phyloP scores from a whole-genome alignment of 2,113 vertebrate species.

The Acrocephalus kingi region DNA sequence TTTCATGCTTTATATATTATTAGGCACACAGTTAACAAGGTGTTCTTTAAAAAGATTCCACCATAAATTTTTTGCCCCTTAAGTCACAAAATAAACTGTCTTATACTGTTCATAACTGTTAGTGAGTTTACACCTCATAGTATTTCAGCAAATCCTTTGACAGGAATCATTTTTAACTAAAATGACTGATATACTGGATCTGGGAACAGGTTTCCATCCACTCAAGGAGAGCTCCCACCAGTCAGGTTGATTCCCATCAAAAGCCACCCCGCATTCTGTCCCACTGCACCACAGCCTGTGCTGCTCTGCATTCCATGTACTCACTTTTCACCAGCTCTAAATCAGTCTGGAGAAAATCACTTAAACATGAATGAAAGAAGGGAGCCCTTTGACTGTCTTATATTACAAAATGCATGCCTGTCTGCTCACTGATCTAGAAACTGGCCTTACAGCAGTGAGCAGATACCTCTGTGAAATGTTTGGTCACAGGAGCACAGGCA shows the following conservation, averaged over 20 bases:
- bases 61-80: neutral
- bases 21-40: neutral
- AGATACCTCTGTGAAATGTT: neutral
- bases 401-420: neutral
- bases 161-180: neutral
- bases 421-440: neutral
- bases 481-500: neutral
- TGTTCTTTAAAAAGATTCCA: neutral
- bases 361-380: conserved; percentile 1
- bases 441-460: neutral
- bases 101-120: neutral
- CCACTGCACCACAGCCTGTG: neutral
- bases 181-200: neutral
- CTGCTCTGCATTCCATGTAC: neutral
- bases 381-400: neutral
- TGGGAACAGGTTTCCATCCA: neutral
- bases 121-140: neutral
- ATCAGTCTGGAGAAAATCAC: neutral
- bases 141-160: neutral
- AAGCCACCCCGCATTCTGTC: neutral
- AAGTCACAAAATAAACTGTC: neutral
- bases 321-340: neutral
- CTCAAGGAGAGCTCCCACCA: neutral
- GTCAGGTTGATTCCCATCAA: neutral
- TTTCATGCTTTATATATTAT: neutral